A percentile compares a stretch with the other conserved stretches of the same genome.
Conservation (phyloP, 2,113 vertebrate species). For the Potamarius usumacintae region DNA sequence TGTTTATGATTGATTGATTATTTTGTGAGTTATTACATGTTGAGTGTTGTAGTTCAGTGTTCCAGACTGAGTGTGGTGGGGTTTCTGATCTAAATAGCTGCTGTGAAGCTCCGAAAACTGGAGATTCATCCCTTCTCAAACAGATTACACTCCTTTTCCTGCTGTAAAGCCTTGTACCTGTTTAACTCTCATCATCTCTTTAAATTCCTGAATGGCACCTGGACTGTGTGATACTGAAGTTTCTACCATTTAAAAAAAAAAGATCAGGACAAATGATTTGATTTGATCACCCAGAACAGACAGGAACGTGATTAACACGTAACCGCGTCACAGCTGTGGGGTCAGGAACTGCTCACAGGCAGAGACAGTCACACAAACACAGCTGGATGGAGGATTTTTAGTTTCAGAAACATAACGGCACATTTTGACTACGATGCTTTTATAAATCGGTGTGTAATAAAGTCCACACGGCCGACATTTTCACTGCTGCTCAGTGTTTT, state of each 20-base stretch:
- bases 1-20: not conserved
- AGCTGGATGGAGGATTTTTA: not conserved
- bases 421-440: not conserved
- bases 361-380: not conserved
- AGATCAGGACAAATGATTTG: not conserved
- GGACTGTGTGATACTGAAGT: not conserved
- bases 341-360: not conserved
- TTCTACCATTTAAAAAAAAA: no score
- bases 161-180: not conserved
- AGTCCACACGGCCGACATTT: not conserved
- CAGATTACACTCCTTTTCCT: not conserved
- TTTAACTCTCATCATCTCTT: not conserved
- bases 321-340: no score
- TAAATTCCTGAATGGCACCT: not conserved
- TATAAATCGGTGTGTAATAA: not conserved
- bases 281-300: not conserved
- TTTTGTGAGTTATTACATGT: not conserved
- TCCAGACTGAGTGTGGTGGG: not conserved
- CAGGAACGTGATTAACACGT: not conserved
- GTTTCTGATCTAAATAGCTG: constrained; percentile 8
- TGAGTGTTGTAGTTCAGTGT: not conserved
- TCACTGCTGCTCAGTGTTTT: not conserved
- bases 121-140: not conserved
- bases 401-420: not conserved
- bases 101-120: not conserved